Conservation (phyloP, 2,113 vertebrate genomes). For the Crotophaga sulcirostris region DNA sequence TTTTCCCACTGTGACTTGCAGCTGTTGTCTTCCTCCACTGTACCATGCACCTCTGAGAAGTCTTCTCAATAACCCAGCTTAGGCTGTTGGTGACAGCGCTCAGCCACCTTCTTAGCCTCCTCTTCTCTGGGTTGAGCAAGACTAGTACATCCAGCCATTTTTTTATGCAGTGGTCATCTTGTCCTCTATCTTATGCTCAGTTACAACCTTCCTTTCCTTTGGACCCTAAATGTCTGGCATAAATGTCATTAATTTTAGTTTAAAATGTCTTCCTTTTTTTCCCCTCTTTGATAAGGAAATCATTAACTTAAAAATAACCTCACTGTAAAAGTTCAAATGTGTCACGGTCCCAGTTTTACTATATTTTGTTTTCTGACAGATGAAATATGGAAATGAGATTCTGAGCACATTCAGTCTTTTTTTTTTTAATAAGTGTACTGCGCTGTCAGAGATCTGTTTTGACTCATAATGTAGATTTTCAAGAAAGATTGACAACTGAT, state of each 20-base stretch:
- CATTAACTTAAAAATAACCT: not conserved
- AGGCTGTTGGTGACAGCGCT: not conserved
- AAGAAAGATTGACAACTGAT: conserved; percentile 28
- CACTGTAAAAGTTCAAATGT: not conserved
- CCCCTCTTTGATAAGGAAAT: not conserved
- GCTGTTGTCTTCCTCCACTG: not conserved
- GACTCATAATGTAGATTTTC: conserved; percentile 25
- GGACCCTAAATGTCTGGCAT: not conserved
- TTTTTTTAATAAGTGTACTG: not conserved
- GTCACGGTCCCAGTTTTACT: not conserved
- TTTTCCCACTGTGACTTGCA: fast-evolving
- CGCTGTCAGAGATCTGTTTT: conserved; percentile 31
- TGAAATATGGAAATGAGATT: conserved; percentile 23
- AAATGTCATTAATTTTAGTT: not conserved
- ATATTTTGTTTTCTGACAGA: not conserved
- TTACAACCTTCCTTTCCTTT: not conserved
- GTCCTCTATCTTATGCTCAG: not conserved
- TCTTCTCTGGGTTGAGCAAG: not conserved
- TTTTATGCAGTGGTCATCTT: not conserved
- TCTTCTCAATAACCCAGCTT: fast-evolving
- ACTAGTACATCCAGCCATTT: not conserved
- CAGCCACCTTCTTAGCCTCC: not conserved
- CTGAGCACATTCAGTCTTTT: not conserved
- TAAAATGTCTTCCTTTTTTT: not conserved
- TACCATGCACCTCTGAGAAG: fast-evolving